Conservation (phyloP, 2,888 invertebrate genomes). For the Cephus pulcher region DNA sequence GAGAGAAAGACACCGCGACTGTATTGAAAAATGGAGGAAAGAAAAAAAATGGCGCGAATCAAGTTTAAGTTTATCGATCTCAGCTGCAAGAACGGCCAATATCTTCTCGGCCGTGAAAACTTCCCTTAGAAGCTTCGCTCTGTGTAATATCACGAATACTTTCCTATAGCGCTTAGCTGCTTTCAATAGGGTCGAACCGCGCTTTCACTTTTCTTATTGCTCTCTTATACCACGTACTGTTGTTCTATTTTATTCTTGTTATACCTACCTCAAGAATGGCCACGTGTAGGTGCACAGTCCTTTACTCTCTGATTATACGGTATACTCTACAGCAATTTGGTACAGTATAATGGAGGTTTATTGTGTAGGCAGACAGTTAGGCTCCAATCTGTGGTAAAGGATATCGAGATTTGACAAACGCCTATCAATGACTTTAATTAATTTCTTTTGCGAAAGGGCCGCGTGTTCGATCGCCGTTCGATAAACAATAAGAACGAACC, state of each 20-base stretch:
- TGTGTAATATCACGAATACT: not conserved
- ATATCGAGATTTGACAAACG: not conserved
- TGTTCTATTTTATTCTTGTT: not conserved
- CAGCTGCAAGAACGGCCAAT: not conserved
- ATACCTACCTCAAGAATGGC: not conserved
- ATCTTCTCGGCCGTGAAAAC: not conserved
- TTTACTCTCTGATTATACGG: not conserved
- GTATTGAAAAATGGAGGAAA: not conserved
- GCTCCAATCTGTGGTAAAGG: not conserved
- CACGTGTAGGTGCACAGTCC: not conserved
- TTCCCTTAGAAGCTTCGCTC: not conserved
- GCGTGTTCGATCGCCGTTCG: not conserved
- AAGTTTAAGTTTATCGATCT: not conserved
- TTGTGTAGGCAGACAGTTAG: not conserved
- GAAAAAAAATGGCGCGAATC: not conserved
- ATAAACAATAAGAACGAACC: not conserved
- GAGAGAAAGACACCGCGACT: not conserved
- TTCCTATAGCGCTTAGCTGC: not conserved
- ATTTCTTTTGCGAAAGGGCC: not conserved
- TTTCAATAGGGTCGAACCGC: not conserved
- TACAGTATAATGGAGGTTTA: not conserved
- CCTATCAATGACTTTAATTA: conserved; percentile 4
- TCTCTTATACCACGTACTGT: not conserved
- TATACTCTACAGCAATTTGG: not conserved
- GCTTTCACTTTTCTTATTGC: not conserved